These are phyloP conservation scores for Drosophila emarginata DNA, from an alignment of 2,888 invertebrate genomes.

Conservation along the genomic window DNA sequence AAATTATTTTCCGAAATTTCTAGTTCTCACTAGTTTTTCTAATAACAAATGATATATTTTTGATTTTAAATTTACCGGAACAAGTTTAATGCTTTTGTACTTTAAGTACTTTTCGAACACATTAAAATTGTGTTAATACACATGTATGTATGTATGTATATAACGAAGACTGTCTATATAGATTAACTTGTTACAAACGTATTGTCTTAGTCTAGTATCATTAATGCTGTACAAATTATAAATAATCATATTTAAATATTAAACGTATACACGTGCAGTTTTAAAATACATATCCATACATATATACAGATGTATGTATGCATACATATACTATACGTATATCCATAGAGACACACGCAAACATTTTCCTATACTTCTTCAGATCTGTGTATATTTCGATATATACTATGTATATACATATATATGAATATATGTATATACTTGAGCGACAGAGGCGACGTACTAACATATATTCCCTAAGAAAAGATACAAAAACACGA, in stretches of 20 bases:
- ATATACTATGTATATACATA: conserved; percentile 19
- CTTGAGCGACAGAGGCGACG: conserved; percentile 17
- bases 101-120: background rate
- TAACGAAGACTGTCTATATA: background rate
- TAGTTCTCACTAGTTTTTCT: background rate
- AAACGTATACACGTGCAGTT: conserved; percentile 47
- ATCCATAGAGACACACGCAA: conserved; percentile 29
- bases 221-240: conserved; percentile 32
- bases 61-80: background rate
- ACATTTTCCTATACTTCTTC: conserved; percentile 20
- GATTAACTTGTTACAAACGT: conserved; percentile 17
- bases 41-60: background rate
- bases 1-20: background rate
- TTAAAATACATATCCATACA: conserved; percentile 33
- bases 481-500: conserved; percentile 35
- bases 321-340: conserved; percentile 31
- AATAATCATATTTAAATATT: conserved; percentile 45
- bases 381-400: conserved; percentile 23
- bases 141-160: too few relatives aligned
- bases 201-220: conserved; percentile 10
- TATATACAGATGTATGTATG: conserved; percentile 14
- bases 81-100: background rate
- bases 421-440: conserved; percentile 20
- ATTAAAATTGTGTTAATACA: background rate
- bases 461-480: conserved; percentile 30